These are phyloP conservation scores for Ctenodactylus gundi DNA, from an alignment of 2,113 vertebrate genomes.

Conservation along the genomic window DNA sequence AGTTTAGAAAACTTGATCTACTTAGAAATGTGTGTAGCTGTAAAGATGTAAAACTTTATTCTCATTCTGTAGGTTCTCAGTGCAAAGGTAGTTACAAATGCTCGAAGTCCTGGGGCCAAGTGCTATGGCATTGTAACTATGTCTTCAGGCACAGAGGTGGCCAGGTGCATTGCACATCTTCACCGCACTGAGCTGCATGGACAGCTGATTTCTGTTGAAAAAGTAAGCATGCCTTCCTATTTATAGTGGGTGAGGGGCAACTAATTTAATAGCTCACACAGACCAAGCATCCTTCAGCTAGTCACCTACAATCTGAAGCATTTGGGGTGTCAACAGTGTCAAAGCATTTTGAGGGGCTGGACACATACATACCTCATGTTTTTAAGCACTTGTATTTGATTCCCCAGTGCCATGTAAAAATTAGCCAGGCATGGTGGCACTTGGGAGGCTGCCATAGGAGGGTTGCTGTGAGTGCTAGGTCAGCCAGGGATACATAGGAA, in stretches of 20 bases:
- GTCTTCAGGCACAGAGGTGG: slow-evolving; percentile 95
- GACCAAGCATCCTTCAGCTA: not conserved
- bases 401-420: too few species aligned
- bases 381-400: too few species aligned
- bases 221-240: slow-evolving; percentile 85
- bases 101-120: slow-evolving; percentile 96
- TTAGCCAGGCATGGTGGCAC: too few species aligned
- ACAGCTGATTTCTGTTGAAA: slow-evolving; percentile 97
- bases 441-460: too few species aligned
- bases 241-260: not conserved
- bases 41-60: not conserved
- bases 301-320: not conserved
- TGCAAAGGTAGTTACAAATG: slow-evolving; percentile 98
- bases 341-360: too few species aligned
- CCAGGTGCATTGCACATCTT: slow-evolving; percentile 94
- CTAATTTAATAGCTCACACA: not conserved
- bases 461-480: too few species aligned
- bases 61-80: slow-evolving; percentile 90
- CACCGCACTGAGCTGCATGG: slow-evolving; percentile 97
- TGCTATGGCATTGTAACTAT: slow-evolving; percentile 98
- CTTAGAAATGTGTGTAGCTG: not conserved
- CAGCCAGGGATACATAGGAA: too few species aligned
- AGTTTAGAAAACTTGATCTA: not conserved
- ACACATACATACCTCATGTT: too few species aligned
- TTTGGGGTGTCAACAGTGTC: not conserved